A percentile compares a stretch with the other conserved stretches of the same genome.
Conservation (phyloP, 2,888 invertebrate genomes). For the Dermolepida albohirtum region DNA sequence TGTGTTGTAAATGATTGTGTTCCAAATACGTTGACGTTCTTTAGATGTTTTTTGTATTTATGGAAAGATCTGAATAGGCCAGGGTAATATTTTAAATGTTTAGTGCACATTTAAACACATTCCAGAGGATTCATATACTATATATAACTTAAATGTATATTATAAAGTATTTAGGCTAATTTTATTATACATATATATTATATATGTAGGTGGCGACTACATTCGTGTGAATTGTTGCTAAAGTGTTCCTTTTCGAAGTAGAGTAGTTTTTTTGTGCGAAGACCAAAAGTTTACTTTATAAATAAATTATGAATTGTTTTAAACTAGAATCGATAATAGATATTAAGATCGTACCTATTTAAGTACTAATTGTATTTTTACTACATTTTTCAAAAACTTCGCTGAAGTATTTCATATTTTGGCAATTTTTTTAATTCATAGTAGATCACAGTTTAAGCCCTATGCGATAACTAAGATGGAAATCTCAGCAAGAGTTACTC, state of each 20-base stretch:
- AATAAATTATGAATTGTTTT: too few relatives aligned
- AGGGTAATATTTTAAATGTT: constrained; percentile 24
- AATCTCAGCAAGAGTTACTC: too few relatives aligned
- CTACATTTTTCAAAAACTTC: too few relatives aligned
- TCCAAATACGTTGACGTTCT: constrained; percentile 2
- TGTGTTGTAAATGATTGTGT: constrained; percentile 6
- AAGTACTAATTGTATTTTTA: too few relatives aligned
- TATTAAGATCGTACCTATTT: too few relatives aligned
- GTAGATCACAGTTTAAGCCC: too few relatives aligned
- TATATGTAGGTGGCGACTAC: not conserved
- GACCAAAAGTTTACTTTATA: too few relatives aligned
- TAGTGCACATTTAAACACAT: constrained; percentile 32
- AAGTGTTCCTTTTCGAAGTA: not conserved
- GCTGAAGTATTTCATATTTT: too few relatives aligned
- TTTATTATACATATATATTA: constrained; percentile 8
- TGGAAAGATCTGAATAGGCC: constrained; percentile 19
- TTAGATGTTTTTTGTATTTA: constrained; percentile 2
- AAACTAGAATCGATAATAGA: too few relatives aligned
- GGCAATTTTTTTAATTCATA: too few relatives aligned
- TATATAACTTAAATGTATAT: constrained; percentile 7
- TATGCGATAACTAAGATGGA: too few relatives aligned
- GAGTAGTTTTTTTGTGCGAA: too few relatives aligned
- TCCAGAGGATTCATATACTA: not conserved
- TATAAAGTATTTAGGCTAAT: constrained; percentile 21
- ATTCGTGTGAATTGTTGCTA: constrained; percentile 9